Base-by-base conservation (phyloP, 2,113 vertebrate genomes). In the Speoplatyrhinus poulsoni region DNA sequence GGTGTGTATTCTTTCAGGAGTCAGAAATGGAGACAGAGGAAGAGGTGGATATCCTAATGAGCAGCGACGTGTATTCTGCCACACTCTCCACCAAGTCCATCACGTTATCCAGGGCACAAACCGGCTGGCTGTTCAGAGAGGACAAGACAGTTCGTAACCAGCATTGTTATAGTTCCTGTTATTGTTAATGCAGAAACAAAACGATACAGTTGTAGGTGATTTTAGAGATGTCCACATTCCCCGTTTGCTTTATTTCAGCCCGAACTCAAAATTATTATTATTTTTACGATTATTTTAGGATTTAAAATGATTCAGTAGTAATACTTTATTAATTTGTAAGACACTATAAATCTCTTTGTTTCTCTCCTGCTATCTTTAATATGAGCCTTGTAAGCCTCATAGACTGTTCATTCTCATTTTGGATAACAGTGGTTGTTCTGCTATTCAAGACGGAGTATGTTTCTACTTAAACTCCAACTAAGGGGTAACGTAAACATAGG, bases 11-110 rank as follows among this genome's bases (percentile, higher is more conserved):
- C 55, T 67, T 77, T 19, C 82, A 99, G 98, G 98, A 99, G 86
- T 98, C 97, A 0, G 98, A 99, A 89, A 94, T 97, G 95, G 98
- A 99, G 92, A 99, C 98, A 0, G 98, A 99, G 83, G 98, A 99
- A 69, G 98, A 99, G 75, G 98, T 99, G 78, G 98, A 99, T 88
- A 99, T 99, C 90, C 88, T 99, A 88, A 99, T 99, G 98, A 99
- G 98, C 91, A 99, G 98, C 0, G 98, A 99, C 62, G 96, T 99
- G 80, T 99, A 99, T 90, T 99, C 98, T 0, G 98, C 97, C 83
- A 98, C 98, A 0, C 92, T 99, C 80, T 99, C 98, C 85, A 99
- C 98, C 82, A 99, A 99, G 89, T 99, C 97, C 67, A 99, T 99
- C 82, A 96, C 95, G 13, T 99, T 99, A 89, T 94, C 96, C 0